Conservation (phyloP, 1,140 invertebrate genomes). For the Lutraria rhynchaena region DNA sequence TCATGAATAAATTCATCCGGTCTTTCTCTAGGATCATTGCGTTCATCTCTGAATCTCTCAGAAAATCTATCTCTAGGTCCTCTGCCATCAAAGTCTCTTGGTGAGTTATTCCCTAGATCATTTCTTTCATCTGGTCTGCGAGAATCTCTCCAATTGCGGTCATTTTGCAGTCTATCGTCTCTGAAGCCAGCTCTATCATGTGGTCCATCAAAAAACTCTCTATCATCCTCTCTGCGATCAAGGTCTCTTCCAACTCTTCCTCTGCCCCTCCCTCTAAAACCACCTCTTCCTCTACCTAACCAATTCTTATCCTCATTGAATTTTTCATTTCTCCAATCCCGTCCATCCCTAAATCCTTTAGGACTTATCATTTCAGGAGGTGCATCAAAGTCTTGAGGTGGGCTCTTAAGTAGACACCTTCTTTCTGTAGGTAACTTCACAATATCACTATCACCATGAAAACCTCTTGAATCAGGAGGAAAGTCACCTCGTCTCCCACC, state of each 20-base stretch:
- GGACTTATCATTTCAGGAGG: constrained; percentile 19
- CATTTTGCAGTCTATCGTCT: constrained; percentile 2
- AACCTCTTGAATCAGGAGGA: constrained; percentile 26
- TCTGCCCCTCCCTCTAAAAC: too few species aligned
- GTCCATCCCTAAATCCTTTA: constrained; percentile 53
- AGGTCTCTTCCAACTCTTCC: not conserved
- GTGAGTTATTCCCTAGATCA: not conserved
- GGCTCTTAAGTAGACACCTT: constrained; percentile 2
- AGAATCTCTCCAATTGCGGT: constrained; percentile 16
- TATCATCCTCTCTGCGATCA: constrained; percentile 19
- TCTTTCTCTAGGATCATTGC: not conserved
- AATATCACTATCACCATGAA: constrained; percentile 58
- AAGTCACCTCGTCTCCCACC: not conserved
- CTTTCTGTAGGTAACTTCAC: constrained; percentile 49
- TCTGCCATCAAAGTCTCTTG: not conserved
- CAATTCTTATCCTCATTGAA: not conserved
- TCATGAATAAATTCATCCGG: not conserved
- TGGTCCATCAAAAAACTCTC: constrained; percentile 25
- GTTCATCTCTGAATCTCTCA: constrained; percentile 21
- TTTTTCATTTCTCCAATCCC: constrained; percentile 48
- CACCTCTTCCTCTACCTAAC: constrained; percentile 32
- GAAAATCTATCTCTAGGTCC: not conserved
- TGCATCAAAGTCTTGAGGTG: not conserved
- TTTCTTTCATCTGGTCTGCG: constrained; percentile 21
- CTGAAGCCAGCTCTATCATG: not conserved